Conservation (phyloP, 2,113 vertebrate genomes). For the Halcyon malimbica region DNA sequence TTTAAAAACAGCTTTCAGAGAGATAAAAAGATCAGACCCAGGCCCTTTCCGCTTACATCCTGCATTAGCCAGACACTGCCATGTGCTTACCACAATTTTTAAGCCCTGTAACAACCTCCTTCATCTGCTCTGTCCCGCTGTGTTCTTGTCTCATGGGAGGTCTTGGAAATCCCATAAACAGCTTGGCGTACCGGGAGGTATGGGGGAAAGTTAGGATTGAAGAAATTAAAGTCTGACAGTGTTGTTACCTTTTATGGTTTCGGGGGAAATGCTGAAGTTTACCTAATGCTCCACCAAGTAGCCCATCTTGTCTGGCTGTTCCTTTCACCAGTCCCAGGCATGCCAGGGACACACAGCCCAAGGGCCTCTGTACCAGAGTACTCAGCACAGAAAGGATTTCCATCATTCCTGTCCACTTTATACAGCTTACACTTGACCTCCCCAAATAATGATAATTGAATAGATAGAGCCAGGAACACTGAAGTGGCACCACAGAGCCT, state of each 20-base stretch:
- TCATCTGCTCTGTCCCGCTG: background rate
- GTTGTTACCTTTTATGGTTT: background rate
- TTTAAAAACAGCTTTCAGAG: background rate
- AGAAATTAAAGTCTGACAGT: background rate
- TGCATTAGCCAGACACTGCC: background rate
- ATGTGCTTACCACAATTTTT: background rate
- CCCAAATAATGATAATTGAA: background rate
- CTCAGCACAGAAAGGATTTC: background rate
- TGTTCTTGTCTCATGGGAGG: background rate
- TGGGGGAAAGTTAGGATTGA: background rate
- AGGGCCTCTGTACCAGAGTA: background rate
- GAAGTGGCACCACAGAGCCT: background rate
- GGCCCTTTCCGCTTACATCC: background rate
- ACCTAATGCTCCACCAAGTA: background rate
- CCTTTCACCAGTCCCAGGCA: background rate
- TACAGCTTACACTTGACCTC: slow-evolving; percentile 31
- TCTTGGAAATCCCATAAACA: background rate
- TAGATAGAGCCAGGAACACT: background rate
- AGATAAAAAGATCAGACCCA: background rate
- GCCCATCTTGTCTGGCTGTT: background rate
- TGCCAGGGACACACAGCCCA: background rate
- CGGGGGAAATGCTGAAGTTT: background rate
- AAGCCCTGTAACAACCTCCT: background rate
- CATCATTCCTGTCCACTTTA: background rate
- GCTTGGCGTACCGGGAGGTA: background rate